Evolutionary conservation across 2,888 invertebrate species (phyloP).

Genomic region (Drosophila borborema): DNA sequence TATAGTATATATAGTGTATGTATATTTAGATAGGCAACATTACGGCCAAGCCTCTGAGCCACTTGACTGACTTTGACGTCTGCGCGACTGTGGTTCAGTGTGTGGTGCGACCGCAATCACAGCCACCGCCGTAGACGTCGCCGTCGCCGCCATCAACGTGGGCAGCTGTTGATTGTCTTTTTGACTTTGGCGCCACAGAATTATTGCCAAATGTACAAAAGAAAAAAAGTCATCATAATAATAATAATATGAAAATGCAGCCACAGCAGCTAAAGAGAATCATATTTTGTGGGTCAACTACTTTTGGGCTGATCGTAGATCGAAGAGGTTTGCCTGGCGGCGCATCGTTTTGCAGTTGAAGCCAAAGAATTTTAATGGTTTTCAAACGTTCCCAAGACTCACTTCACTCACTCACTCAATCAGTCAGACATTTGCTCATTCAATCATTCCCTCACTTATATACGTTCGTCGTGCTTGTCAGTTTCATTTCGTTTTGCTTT

Average conservation of each 20-base stretch:
- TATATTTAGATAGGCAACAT: conserved; percentile 34
- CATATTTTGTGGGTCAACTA: conserved; percentile 70
- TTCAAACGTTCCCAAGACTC: conserved; percentile 69
- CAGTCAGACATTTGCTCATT: conserved; percentile 47
- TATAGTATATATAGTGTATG: conserved; percentile 7
- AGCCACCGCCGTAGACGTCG: conserved; percentile 2
- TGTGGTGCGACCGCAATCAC: conserved; percentile 45
- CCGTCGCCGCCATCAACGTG: conserved; percentile 67
- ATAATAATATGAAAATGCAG: conserved; percentile 40
- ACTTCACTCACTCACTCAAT: conserved; percentile 36
- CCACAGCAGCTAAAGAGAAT: conserved; percentile 26
- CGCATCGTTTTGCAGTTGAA: conserved; percentile 64
- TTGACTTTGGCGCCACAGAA: conserved; percentile 78
- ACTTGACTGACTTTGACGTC: conserved; percentile 70
- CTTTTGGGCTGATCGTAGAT: conserved; percentile 42
- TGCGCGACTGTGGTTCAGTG: conserved; percentile 21
- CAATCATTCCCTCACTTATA: conserved; percentile 52
- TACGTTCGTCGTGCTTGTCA: conserved; percentile 69
- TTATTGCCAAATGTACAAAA: conserved; percentile 58
- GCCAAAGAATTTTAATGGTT: conserved; percentile 74
- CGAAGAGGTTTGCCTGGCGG: conserved; percentile 51
- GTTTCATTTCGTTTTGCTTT: conserved; percentile 63
- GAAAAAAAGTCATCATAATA: conserved; percentile 23
- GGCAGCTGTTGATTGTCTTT: conserved; percentile 80
- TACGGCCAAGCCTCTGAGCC: conserved; percentile 77